Base-by-base conservation (phyloP, 2,888 invertebrate genomes). In the Aphodius granarius region DNA sequence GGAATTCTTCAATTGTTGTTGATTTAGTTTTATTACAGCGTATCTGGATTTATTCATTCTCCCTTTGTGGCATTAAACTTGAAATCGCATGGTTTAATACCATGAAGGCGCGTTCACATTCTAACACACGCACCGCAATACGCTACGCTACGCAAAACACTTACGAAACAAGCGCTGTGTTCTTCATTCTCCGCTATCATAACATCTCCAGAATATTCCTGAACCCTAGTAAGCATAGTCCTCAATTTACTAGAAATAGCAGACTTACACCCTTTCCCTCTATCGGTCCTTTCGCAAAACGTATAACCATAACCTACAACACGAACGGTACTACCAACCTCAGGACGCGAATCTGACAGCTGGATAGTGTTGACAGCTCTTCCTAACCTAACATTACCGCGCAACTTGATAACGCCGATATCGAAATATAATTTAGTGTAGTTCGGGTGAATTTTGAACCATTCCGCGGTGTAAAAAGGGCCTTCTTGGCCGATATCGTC, bases 351-450 rank as follows among this genome's bases (percentile, higher is more conserved):
- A 9, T 43, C 9, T 9, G 43, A 6, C 43, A 43, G 13, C 6
- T 43, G 6, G 6, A 43, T 66, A 5, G 66, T 62, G 16, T 66
- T 9, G 15, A 66, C 73, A 23, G 9, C 22, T 13, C n/a, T 21
- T 66, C 22, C 22, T 15, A 73, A n/a, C 20, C 5, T 73, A 15
- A 66, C 23, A 23, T 23, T 9, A 9, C 43, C 16, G 43, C 19
- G 43, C 15, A 73, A n/a, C 5, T 66, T 18, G 9, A 66, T 66
- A 6, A 73, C 66, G 17, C 66, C 73, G 22, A 43, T 73, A 13
- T 21, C 17, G 6, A 66, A 18, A 15, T 23, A 16, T 3, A 23
- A 15, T 6, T 23, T 15, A 2, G 9, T 22, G 18, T 66, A 73
- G 21, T 73, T 66, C 0, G 73, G 73, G 66, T 73, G 73, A 1